Evolutionary conservation across 2,797 vertebrate species (phyloP), one percentile per base, ranked within the genome.

Genomic region (Sebastolobus altivelis): DNA sequence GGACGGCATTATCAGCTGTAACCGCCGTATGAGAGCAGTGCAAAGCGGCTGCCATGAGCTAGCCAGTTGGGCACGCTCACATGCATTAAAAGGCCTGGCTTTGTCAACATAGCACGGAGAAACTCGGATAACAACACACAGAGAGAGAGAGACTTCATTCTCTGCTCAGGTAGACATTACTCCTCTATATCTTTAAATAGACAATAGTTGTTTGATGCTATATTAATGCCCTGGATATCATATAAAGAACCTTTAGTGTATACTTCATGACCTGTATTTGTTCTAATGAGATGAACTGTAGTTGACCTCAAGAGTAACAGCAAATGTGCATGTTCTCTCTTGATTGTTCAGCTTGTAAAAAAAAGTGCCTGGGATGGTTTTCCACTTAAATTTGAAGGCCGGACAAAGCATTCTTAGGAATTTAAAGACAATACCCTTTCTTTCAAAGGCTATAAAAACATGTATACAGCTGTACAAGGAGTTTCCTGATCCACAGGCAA

Each of bases 351-450:
- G 75, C 89, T 62, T 72, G 71, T 74, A 86, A 82, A 82, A 83
- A 85, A 88, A 82, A 81, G 61, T 43, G 67, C 85, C 87, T 75
- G 81, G 91, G 89, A 93, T 94, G 93, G 91, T 92, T 93, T 94
- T 94, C 92, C 91, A 93, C 94, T 90, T 93, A 92, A 90, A 93
- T 90, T 90, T 90, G 88, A 93, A 87, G 82, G 85, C 79, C 84
- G 91, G 83, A 89, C 88, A 88, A 86, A 89, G 81, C 89, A 89
- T 92, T 93, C 90, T 94, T 93, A 86, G 90, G 92, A 92, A 93
- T 94, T 94, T 92, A 89, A 92, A 96, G 90, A 95, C 94, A 94
- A 94, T 95, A 86, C 90, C 91, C 91, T 94, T 93, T 94, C 93
- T 94, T 94, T 83, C 72, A 81, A 89, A 87, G 92, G 92, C 90